Evolutionary conservation across 2,113 vertebrate species (phyloP), one percentile per base, ranked within the genome.

Genomic region (Benitochromis conjunctus): DNA sequence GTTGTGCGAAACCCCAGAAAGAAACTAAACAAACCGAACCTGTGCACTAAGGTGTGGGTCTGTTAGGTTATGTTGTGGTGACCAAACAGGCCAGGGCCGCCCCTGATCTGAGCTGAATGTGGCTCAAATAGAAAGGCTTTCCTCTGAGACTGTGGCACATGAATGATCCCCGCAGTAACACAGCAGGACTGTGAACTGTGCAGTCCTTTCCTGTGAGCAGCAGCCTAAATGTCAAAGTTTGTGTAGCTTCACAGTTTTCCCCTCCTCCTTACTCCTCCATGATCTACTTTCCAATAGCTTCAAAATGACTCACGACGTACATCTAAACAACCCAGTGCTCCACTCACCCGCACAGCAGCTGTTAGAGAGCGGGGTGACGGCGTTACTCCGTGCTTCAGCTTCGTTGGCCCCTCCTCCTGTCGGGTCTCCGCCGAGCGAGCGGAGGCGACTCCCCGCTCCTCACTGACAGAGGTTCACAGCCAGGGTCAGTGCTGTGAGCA

Each of bases 331-430:
- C 48, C 48, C 16, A 46, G 13, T 12, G 12, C 43, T 36, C 9
- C 29, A 84, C 54, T 58, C 21, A 57, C n/a, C 24, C 58, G 56
- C 18, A 10, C 5, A 13, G 6, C 34, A 58, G n/a, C 4, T 48
- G 53, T 48, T 38, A 8, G 10, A 38, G 60, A 38, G 60, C 60
- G 10, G 19, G 11, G 58, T 38, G 34, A 36, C 60, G n/a, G n/a
- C 60, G 31, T 19, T 64, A 19, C 31, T 38, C 60, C 60, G 60
- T 64, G 18, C 57, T 29, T 3, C 48, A 78, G 19, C 38, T 26
- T 9, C 19, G 38, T 41, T 62, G 60, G 82, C 93, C 85, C 91
- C 93, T 92, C 93, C 92, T 86, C 34, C 60, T 64, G 86, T 80
- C 79, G 88, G 57, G 80, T 1, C 88, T 81, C 71, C 3, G 14